Percentiles rank a stretch among this genome's conserved stretches.
Evolutionary conservation across 2,113 vertebrate genomes (phyloP).

Genomic region (Oncorhynchus kisutch): DNA sequence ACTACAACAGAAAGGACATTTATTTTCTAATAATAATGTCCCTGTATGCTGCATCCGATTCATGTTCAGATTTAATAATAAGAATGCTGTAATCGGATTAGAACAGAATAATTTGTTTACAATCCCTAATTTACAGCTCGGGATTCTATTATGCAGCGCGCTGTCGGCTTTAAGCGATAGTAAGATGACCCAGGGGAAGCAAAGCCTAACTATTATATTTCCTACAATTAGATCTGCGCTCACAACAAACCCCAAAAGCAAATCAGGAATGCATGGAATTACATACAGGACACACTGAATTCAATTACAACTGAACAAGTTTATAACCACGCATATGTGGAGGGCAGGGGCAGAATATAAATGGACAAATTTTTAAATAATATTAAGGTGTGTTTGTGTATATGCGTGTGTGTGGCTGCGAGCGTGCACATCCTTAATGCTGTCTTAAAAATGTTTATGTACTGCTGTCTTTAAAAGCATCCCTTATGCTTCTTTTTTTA

Average conservation of each 20-base stretch:
- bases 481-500: conserved; percentile 53
- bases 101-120: conserved; percentile 99
- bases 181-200: conserved; percentile 96
- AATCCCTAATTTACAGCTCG: conserved; percentile 97
- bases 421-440: background rate
- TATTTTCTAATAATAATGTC: conserved; percentile 99
- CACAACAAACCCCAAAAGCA: conserved; percentile 81
- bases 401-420: conserved; percentile 10
- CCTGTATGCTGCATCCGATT: conserved; percentile 92
- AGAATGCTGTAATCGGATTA: conserved; percentile 99
- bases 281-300: conserved; percentile 80
- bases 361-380: conserved; percentile 41
- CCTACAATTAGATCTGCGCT: conserved; percentile 94
- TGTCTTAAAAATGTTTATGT: background rate
- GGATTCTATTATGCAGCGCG: conserved; percentile 98
- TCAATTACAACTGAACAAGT: conserved; percentile 77
- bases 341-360: conserved; percentile 68
- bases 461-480: conserved; percentile 32
- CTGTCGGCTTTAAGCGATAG: conserved; percentile 98
- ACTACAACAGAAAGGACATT: conserved; percentile 91
- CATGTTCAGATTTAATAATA: conserved; percentile 99
- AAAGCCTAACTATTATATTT: conserved; percentile 97
- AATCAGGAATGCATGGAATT: conserved; percentile 81
- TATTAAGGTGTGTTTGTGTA: conserved; percentile 38
- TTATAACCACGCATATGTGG: conserved; percentile 68